Conservation (phyloP, 2,797 vertebrate genomes). For the Menidia menidia region DNA sequence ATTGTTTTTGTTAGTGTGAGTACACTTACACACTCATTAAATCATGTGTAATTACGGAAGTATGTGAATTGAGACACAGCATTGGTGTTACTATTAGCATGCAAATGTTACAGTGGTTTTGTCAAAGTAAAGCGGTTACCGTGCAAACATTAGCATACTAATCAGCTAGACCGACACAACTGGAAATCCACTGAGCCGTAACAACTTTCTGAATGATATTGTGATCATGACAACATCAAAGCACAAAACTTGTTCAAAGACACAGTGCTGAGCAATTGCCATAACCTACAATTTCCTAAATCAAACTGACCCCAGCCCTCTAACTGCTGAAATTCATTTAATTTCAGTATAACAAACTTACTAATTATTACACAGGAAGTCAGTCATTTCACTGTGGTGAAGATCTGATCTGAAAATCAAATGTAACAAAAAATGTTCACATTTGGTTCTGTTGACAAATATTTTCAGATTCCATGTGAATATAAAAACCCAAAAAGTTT, state of each 20-base stretch:
- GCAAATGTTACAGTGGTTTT: conserved; percentile 7
- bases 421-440: no score
- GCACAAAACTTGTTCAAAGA: conserved; percentile 9
- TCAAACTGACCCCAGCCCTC: no score
- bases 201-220: background rate
- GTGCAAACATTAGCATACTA: conserved; percentile 16
- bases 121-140: background rate
- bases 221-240: background rate
- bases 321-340: conserved; percentile 7
- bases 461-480: no score
- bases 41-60: background rate
- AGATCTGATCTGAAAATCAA: no score
- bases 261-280: conserved; percentile 10
- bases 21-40: background rate
- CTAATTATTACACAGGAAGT: no score
- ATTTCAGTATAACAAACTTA: background rate
- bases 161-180: conserved; percentile 4
- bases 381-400: no score
- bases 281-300: background rate
- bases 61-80: conserved; percentile 3
- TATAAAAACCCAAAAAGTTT: no score
- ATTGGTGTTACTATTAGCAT: conserved; percentile 5
- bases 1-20: background rate
- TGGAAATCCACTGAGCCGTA: background rate
- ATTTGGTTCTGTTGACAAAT: no score